Evolutionary conservation across 2,888 invertebrate species (phyloP).

Genomic region (Tiliacea aurago): DNA sequence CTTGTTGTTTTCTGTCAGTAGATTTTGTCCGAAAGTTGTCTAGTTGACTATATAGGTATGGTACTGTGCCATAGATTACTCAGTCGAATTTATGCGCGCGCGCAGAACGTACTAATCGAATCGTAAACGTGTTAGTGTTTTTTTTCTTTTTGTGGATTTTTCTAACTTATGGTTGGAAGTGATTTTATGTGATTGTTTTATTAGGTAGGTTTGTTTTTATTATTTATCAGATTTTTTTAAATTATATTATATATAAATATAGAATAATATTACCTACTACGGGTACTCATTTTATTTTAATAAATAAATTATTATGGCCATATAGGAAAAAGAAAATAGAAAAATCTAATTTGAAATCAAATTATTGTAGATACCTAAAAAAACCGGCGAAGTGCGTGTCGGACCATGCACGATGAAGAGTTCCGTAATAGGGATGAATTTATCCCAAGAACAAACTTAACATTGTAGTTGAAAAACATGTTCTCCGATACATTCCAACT

Average conservation of each 20-base stretch:
- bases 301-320: not conserved
- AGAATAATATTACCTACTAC: not conserved
- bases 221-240: not conserved
- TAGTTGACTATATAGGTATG: conserved; percentile 59
- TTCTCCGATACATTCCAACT: too few species aligned
- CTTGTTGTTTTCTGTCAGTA: conserved; percentile 40
- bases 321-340: not conserved
- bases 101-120: conserved; percentile 40
- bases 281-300: not conserved
- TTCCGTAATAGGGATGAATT: too few species aligned
- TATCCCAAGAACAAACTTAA: too few species aligned
- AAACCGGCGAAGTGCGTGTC: too few species aligned
- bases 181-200: conserved; percentile 47
- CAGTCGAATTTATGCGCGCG: conserved; percentile 61
- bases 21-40: conserved; percentile 52
- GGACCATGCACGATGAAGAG: too few species aligned
- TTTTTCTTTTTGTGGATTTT: conserved; percentile 34
- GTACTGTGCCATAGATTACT: conserved; percentile 32
- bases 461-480: too few species aligned
- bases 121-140: conserved; percentile 39
- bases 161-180: conserved; percentile 37
- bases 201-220: conserved; percentile 41
- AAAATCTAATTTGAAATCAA: not conserved
- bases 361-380: not conserved
- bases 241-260: not conserved